Evolutionary conservation across 1,140 invertebrate genomes (phyloP).

Genomic region (Xylocopa sonorina): DNA sequence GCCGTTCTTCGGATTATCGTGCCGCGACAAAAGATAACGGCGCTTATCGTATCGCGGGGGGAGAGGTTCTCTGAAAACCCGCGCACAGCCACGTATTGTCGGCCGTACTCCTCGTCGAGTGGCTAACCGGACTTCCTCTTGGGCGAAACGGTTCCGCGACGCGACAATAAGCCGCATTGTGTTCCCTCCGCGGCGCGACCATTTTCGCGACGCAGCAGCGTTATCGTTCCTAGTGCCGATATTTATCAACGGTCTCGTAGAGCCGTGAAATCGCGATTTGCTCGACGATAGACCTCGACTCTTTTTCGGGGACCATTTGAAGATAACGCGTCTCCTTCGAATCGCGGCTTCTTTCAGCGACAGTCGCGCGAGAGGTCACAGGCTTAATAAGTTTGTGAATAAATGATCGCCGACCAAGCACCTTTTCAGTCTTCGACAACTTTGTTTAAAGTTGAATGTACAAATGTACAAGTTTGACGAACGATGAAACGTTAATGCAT

Average conservation of each 20-base stretch:
- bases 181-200: background rate
- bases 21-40: slow-evolving; percentile 57
- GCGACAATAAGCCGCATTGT: slow-evolving; percentile 21
- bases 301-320: no score
- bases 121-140: slow-evolving; percentile 42
- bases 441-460: no score
- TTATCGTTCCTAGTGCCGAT: background rate
- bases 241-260: background rate
- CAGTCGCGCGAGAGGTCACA: no score
- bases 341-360: no score
- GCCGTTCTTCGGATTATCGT: slow-evolving; percentile 58
- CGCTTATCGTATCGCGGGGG: slow-evolving; percentile 45
- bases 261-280: background rate
- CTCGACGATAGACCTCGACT: background rate
- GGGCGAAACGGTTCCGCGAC: slow-evolving; percentile 40
- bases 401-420: no score
- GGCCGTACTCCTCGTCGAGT: slow-evolving; percentile 16
- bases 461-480: no score
- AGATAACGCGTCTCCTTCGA: no score
- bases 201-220: background rate
- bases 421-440: no score
- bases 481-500: background rate
- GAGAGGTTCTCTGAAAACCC: slow-evolving; percentile 36
- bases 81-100: slow-evolving; percentile 28
- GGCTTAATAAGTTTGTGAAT: no score